phyloP scores from a whole-genome alignment of 2,113 vertebrate species.

The Pelvicachromis taeniatus region DNA sequence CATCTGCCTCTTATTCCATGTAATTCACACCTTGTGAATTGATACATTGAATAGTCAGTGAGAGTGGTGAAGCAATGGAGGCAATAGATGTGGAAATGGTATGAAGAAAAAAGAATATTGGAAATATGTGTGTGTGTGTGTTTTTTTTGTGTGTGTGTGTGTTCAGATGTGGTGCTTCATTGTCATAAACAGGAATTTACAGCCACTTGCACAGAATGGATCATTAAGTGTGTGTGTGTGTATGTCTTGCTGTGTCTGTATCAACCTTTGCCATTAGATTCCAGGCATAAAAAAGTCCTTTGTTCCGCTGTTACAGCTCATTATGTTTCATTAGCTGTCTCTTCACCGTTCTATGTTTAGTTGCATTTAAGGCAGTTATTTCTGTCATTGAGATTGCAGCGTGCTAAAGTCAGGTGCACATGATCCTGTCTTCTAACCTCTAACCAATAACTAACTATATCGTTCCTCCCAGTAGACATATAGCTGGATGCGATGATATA shows the following conservation, averaged over 20 bases:
- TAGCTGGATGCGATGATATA: background rate
- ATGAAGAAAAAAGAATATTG: background rate
- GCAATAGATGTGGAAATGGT: background rate
- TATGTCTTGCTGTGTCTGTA: constrained; percentile 38
- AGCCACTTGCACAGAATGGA: constrained; percentile 49
- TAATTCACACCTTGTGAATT: background rate
- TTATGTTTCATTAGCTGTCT: constrained; percentile 46
- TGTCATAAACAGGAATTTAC: constrained; percentile 61
- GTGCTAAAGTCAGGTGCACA: constrained; percentile 19
- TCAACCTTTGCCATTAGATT: constrained; percentile 39
- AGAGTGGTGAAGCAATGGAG: background rate
- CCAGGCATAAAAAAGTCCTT: constrained; percentile 24
- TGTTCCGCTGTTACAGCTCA: constrained; percentile 43
- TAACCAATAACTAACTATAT: constrained; percentile 19
- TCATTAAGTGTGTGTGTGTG: constrained; percentile 55
- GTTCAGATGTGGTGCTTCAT: constrained; percentile 30
- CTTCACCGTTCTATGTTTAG: constrained; percentile 27
- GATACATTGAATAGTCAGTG: background rate
- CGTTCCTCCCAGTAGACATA: background rate
- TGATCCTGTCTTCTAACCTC: background rate
- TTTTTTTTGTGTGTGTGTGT: constrained; percentile 8
- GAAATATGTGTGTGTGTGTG: background rate
- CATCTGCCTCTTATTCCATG: background rate
- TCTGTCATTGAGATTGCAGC: constrained; percentile 6
- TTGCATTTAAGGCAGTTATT: constrained; percentile 32